Base-by-base conservation (phyloP, 2,113 vertebrate species). In the Ornithorhynchus anatinus region DNA sequence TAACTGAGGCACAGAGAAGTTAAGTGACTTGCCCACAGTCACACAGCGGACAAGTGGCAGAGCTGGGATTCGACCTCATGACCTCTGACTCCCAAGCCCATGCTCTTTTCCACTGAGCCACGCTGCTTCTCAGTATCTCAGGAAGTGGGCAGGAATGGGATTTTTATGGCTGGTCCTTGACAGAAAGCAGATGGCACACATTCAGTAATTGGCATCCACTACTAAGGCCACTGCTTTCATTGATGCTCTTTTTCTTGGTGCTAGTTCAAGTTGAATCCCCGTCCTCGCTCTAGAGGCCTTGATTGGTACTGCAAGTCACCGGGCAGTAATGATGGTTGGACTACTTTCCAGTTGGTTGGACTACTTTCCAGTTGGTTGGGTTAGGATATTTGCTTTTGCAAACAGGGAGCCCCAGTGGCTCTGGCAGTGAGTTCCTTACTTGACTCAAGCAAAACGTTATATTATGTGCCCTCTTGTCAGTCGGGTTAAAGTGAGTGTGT, bases 221-320 rank as follows among this genome's bases (percentile, higher is more conserved):
- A 53, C 5, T 69, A 62, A 38, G n/a, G 33, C 32, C 63, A 35
- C 51, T 67, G 59, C 22, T 1, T 17, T 62, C 52, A 36, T 52
- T 50, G 72, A 37, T 48, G 67, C 23, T n/a, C 52, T 68, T 53
- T 71, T 15, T 75, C 22, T 65, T 59, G 52, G 64, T 75, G 33
- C 17, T n/a, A 69, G 11, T 22, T 72, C 37, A 3, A 65, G 39
- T 69, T 35, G 59, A 20, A 61, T 60, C 36, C 57, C 60, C 51
- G 47, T 51, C 20, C 15, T 47, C 38, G 75, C 64, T 23, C 3
- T 22, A 43, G 8, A 35, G 3, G 47, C 50, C 5, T 72, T 15
- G 19, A 42, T 31, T 54, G 32, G 36, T 29, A 4, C 13, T 72
- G 6, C 3, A 61, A 31, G 23, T 64, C 35, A 61, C 53, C 12